Base-by-base conservation (phyloP, 2,113 vertebrate species). In the Takifugu bimaculatus region DNA sequence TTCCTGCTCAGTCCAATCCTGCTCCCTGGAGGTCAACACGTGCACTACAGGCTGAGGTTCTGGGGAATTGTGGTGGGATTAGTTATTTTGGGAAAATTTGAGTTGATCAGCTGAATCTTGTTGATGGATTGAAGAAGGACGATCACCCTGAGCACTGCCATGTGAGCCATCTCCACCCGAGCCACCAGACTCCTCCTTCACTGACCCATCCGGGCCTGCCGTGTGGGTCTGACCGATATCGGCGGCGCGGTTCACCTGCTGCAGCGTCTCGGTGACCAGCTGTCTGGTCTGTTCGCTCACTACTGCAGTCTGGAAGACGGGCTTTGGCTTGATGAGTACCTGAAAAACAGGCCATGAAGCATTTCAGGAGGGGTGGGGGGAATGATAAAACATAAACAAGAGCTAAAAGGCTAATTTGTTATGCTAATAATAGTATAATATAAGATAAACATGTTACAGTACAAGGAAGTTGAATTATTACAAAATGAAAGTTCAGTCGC, bases 311-410 rank as follows among this genome's bases (percentile, higher is more conserved):
- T 98, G 96, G 86, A 97, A 98, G 63, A 98, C 93, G 2, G 97
- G 97, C 87, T 99, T 99, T 0, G 97, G 97, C 78, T 99, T 99
- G 86, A 98, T 99, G 55, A 99, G 93, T 66, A 99, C 97, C 97
- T 99, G 79, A 13, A 6, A 10, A 10, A 11, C 35, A 39, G 35
- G 11, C 4, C 35, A 39, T 4, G 1, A 32, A 39, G 7, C 35
- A 10, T 10, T 10, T 39, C 35, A 39, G 20, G 20, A 20, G 20
- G 20, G 20, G 20, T 20, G 20, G 20, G 20, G 20, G 42, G 42
- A 43, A 43, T 43, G 42, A 43, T 43, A 9, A 43, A 43, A 29
- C 50, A 48, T 15, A 35, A 0, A 45, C 7, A n/a, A 14, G 5
- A n/a, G 28, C 44, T 15, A 25, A 35, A 42, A 68, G 50, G 25